Percentiles rank a stretch among this genome's conserved stretches.
phyloP scores from a whole-genome alignment of 2,888 invertebrate genomes.

The Cephus pulcher region DNA sequence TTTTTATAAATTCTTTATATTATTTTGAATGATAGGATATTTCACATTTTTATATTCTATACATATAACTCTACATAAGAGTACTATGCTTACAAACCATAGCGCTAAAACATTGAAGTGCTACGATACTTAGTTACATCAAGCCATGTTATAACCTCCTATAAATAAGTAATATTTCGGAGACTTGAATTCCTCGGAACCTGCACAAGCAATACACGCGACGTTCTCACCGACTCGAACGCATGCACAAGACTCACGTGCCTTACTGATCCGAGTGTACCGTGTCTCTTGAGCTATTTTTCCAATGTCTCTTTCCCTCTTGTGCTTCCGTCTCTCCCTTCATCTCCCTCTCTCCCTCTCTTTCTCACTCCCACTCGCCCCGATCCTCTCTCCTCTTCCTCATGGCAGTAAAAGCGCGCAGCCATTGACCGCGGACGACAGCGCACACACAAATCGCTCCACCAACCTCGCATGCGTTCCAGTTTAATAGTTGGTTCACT shows the following conservation, averaged over 20 bases:
- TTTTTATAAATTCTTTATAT: background rate
- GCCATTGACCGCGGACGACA: constrained; percentile 20
- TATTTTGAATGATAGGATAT: background rate
- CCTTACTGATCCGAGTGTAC: constrained; percentile 1
- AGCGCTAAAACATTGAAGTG: background rate
- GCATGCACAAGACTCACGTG: background rate
- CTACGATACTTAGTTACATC: background rate
- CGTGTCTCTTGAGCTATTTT: background rate
- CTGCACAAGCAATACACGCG: background rate
- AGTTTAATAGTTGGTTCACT: background rate
- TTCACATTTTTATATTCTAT: background rate
- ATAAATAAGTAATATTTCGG: background rate
- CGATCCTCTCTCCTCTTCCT: constrained; percentile 18
- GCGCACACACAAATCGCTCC: background rate
- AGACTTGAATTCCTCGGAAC: background rate
- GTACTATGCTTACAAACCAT: background rate
- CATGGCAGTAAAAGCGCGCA: constrained; percentile 17
- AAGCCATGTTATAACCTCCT: background rate
- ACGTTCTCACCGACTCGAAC: background rate
- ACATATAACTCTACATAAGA: background rate
- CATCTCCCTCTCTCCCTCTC: constrained; percentile 28
- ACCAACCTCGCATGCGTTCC: background rate
- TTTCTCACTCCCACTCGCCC: constrained; percentile 26
- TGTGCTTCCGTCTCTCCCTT: background rate
- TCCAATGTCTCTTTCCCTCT: constrained; percentile 6